These are phyloP conservation scores for Lepidostoma basale DNA, from an alignment of 1,140 invertebrate genomes.

Conservation along the genomic window DNA sequence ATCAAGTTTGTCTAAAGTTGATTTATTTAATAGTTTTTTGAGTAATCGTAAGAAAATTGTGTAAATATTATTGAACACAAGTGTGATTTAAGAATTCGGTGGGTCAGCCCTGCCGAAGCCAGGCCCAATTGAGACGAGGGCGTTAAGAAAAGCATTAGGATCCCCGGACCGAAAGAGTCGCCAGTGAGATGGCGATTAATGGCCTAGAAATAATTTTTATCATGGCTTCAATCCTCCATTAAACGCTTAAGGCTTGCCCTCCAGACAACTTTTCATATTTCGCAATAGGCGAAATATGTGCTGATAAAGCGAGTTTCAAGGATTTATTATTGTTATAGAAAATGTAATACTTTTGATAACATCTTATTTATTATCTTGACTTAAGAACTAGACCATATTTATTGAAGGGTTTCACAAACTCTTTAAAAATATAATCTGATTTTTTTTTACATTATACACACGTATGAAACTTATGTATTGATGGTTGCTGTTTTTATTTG, in stretches of 20 bases:
- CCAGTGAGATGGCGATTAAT: background rate
- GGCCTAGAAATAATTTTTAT: constrained; percentile 20
- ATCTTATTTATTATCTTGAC: background rate
- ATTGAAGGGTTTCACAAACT: no score
- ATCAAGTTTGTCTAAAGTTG: no score
- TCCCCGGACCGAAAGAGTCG: background rate
- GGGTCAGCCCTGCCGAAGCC: no score
- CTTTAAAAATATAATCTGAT: background rate
- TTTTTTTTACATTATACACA: no score
- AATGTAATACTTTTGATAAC: background rate
- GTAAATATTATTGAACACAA: no score
- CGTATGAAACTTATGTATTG: no score
- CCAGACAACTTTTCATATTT: background rate
- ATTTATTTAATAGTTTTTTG: no score
- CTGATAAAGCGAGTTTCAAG: background rate
- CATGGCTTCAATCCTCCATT: constrained; percentile 1
- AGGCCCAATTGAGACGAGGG: constrained; percentile 2
- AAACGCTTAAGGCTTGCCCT: background rate
- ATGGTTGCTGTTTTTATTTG: no score
- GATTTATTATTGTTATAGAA: background rate
- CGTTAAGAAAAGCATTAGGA: constrained; percentile 6
- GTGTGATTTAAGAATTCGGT: no score
- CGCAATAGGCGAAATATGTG: background rate
- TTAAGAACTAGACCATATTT: no score
- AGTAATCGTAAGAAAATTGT: no score